These are phyloP conservation scores for Ptyas mucosa DNA, from an alignment of 2,113 vertebrate genomes.

Conservation along the genomic window DNA sequence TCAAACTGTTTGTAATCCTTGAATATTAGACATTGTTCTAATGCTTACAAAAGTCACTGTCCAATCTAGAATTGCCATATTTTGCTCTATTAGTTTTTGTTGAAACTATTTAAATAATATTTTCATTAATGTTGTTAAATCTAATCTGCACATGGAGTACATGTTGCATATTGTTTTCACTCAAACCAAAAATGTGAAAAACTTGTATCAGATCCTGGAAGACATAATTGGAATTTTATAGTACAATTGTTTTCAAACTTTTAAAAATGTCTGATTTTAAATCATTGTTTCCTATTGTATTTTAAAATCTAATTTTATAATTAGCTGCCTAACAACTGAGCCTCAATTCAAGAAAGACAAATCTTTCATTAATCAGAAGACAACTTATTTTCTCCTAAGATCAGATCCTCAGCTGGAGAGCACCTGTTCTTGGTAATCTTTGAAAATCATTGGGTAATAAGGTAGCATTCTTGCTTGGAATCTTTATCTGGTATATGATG, in stretches of 20 bases:
- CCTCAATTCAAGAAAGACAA: neutral
- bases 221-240: neutral
- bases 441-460: neutral
- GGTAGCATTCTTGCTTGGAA: neutral
- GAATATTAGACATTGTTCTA: neutral
- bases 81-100: neutral
- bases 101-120: neutral
- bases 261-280: slow-evolving; percentile 5
- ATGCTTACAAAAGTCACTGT: neutral
- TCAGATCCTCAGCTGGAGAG: neutral
- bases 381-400: neutral
- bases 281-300: neutral
- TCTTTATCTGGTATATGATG: neutral
- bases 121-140: neutral
- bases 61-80: neutral
- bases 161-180: neutral
- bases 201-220: neutral
- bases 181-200: neutral
- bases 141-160: neutral
- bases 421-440: neutral
- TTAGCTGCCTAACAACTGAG: neutral
- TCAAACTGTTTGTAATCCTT: neutral
- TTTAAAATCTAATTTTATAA: neutral
- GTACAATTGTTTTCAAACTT: slow-evolving; percentile 52
- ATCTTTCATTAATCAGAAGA: neutral